A percentile compares a stretch with the other conserved stretches of the same genome.
phyloP scores from a whole-genome alignment of 2,888 invertebrate genomes.

The Thereva unica region DNA sequence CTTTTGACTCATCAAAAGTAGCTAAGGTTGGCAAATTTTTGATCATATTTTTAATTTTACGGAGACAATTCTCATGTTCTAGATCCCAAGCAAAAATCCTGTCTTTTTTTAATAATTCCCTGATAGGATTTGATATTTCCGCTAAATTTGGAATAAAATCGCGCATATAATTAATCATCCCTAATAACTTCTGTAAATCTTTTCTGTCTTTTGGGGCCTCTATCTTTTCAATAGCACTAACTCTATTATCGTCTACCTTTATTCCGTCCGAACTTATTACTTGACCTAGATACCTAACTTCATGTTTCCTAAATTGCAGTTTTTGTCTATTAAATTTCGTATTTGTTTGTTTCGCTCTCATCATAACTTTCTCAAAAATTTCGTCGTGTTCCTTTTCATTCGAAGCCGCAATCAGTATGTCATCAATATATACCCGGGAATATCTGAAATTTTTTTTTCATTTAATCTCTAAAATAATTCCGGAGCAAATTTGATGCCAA shows the following conservation, averaged over 20 bases:
- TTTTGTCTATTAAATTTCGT: slow-evolving; percentile 48
- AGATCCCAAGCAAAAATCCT: background rate
- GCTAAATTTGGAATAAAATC: slow-evolving; percentile 18
- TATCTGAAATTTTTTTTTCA: slow-evolving; percentile 40
- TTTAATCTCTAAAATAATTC: slow-evolving; percentile 44
- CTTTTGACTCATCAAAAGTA: background rate
- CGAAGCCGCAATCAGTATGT: slow-evolving; percentile 43
- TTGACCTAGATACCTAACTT: slow-evolving; percentile 47
- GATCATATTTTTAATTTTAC: background rate
- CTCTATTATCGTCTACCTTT: no score
- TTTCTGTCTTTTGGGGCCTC: background rate
- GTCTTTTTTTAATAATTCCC: slow-evolving; percentile 9
- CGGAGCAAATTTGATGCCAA: slow-evolving; percentile 42
- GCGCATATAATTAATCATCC: no score
- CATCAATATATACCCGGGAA: slow-evolving; percentile 46
- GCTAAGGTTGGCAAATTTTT: background rate
- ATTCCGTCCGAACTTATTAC: slow-evolving; percentile 12
- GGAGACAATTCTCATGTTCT: background rate
- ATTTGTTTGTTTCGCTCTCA: slow-evolving; percentile 43
- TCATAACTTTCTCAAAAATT: slow-evolving; percentile 44
- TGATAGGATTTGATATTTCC: background rate
- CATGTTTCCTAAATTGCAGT: slow-evolving; percentile 44
- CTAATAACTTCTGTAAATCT: no score
- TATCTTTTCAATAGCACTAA: background rate
- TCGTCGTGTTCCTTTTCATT: slow-evolving; percentile 43